Conservation (phyloP, 2,113 vertebrate genomes). For the Cyanistes caeruleus region DNA sequence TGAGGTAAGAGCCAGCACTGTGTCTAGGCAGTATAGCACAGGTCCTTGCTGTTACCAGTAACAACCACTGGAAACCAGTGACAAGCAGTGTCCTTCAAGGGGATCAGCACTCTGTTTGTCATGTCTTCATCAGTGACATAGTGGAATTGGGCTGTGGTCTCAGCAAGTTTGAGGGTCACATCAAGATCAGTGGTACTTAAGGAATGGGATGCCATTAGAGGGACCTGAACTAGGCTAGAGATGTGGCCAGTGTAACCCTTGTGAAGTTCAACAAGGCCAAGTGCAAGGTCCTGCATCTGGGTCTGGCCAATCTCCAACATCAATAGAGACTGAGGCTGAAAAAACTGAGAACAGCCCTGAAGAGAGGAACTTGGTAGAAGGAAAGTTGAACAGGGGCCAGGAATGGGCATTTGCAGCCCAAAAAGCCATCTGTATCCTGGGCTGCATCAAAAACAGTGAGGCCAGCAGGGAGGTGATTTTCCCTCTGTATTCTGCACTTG, state of each 20-base stretch:
- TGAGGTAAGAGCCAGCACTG: constrained; percentile 80
- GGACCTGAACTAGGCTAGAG: not conserved
- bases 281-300: not conserved
- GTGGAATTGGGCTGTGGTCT: not conserved
- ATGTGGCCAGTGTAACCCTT: not conserved
- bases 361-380: not conserved
- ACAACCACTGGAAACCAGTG: not conserved
- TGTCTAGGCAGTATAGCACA: not conserved
- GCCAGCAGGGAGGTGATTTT: not conserved
- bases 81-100: not conserved
- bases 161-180: not conserved
- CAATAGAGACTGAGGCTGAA: not conserved
- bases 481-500: not conserved
- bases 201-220: not conserved
- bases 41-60: not conserved
- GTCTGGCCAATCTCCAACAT: accelerated
- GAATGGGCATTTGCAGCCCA: not conserved
- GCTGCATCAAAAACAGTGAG: not conserved
- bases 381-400: not conserved
- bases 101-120: not conserved
- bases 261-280: not conserved
- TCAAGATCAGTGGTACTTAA: not conserved
- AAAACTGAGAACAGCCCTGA: not conserved
- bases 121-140: not conserved
- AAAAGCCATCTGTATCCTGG: accelerated